Evolutionary conservation across 2,113 vertebrate genomes (phyloP), one percentile per base, ranked within the genome.

Genomic region (Heptranchias perlo): DNA sequence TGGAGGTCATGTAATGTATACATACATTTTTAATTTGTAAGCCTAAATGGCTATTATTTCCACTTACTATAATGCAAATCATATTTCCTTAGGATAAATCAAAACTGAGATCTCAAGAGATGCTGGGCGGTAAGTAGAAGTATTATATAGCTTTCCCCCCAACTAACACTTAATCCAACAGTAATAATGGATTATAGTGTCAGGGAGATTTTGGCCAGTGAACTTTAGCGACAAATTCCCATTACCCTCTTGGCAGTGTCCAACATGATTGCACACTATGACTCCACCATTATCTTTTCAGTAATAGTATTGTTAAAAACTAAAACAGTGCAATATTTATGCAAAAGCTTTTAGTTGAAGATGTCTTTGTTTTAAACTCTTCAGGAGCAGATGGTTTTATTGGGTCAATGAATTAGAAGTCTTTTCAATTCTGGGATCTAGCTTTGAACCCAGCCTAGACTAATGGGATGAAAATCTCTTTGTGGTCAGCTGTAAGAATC

Each of bases 401-500:
- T 86, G 18, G 54, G 18, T 8, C 21, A 94, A 8, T 25, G 35
- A 94, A 65, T 44, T 44, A 47, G 16, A 65, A 3, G 1, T 13
- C 18, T 35, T 61, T 58, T 31, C 10, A 52, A 31, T 58, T 31
- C 92, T 64, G 18, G 10, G 35, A 44, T 44, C 14, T 8, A 65
- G 21, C 91, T 64, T 65, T 94, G 61, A 64, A 67, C 10, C 39
- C 2, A 47, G 92, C 35, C 25, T 13, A 16, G 39, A 11, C 39
- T 94, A 47, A 94, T 23, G 39, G 62, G n/a, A 65, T 65, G 39
- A 64, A 94, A 94, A 94, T 62, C 92, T 44, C 61, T 94, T n/a
- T 47, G 49, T 58, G 49, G 35, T 13, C 5, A 25, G 18, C 35
- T 65, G 62, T 65, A 94, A 94, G 39, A 89, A 89, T 52, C 10